Evolutionary conservation across 2,888 invertebrate species (phyloP), one percentile per base, ranked within the genome.

Genomic region (Diploptera punctata): DNA sequence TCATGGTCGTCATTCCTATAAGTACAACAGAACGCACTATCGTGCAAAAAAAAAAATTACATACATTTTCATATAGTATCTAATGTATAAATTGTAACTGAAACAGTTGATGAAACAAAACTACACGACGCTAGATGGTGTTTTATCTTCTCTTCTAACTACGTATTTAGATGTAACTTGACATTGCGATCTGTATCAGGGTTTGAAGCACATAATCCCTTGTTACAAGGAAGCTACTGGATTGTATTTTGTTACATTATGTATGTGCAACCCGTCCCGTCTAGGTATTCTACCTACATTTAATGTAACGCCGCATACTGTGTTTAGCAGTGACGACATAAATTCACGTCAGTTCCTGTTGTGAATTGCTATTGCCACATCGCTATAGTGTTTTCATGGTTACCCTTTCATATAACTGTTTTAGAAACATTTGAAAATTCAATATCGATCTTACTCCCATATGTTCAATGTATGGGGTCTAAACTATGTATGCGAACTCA

Each of bases 311-410:
- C 57, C 57, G 26, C 52, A 52, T 52, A 52, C 52, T 13, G 57
- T 57, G 57, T 57, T 57, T 57, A 16, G 24, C 29, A 29, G 57
- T 57, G 57, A 57, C 57, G 57, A 57, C 31, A 57, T 57, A 57
- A 57, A 57, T 57, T 57, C 31, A 57, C 29, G 29, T 29, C 57
- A 57, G 57, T 29, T 24, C 13, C n/a, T n/a, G 57, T 18, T 26
- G 7, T 31, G 57, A 57, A 57, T 57, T 4, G 57, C 29, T 57
- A 57, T 57, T 57, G 57, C 57, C 29, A 21, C 29, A 57, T 57
- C 29, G 52, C 13, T 7, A 29, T 26, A 4, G 10, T 2, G 18
- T 26, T 57, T 57, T 29, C 26, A 16, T 57, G 26, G 57, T 31
- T 57, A 7, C 16, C 4, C 1, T n/a, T 29, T 57, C 57, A 31